Evolutionary conservation across 2,113 vertebrate species (phyloP).

Genomic region (Notechis scutatus): DNA sequence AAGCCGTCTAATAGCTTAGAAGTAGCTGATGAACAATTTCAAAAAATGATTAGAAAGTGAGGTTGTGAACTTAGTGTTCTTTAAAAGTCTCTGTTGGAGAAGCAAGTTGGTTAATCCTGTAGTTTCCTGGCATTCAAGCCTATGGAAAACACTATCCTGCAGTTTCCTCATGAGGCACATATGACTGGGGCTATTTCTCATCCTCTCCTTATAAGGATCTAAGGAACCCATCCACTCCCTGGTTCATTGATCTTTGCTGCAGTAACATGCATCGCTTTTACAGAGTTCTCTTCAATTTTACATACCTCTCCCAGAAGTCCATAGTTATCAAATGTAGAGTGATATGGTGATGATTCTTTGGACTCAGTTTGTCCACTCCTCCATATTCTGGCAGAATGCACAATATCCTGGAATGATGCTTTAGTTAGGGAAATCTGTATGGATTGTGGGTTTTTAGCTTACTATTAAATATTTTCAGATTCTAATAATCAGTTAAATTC

Average conservation of each 20-base stretch:
- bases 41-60: background rate
- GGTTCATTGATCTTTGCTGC: background rate
- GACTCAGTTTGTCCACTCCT: background rate
- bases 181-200: background rate
- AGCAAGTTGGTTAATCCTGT: background rate
- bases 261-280: background rate
- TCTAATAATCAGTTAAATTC: background rate
- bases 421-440: background rate
- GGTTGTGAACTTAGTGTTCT: background rate
- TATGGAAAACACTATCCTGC: background rate
- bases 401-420: background rate
- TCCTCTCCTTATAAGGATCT: background rate
- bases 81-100: background rate
- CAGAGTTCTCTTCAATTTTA: background rate
- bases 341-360: background rate
- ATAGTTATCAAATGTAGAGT: background rate
- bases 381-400: background rate
- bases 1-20: background rate
- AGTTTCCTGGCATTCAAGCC: background rate
- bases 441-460: background rate
- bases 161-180: background rate
- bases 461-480: background rate
- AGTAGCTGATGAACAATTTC: background rate
- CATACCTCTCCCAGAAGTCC: background rate
- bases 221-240: background rate